These are phyloP conservation scores for Selene dorsalis DNA, from an alignment of 2,797 vertebrate genomes.

Conservation along the genomic window DNA sequence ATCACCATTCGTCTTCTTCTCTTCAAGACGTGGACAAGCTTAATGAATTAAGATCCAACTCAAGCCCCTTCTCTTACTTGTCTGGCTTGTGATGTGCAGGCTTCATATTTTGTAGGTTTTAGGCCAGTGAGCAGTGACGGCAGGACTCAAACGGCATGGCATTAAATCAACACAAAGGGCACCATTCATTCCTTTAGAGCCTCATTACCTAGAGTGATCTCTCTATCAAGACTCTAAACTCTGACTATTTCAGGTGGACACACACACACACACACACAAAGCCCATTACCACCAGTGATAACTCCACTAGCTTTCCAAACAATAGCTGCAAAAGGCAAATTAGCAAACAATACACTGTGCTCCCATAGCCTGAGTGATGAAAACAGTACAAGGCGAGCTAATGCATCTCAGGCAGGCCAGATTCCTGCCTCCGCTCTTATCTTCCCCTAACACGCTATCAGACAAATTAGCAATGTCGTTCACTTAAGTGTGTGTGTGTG, in stretches of 20 bases:
- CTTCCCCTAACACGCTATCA: conserved; percentile 77
- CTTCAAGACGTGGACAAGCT: conserved; percentile 61
- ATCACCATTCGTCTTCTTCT: conserved; percentile 67
- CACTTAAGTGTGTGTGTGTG: conserved; percentile 57
- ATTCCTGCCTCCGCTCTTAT: conserved; percentile 77
- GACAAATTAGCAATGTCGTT: conserved; percentile 80
- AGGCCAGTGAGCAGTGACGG: conserved; percentile 26
- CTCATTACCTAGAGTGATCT: conserved; percentile 66
- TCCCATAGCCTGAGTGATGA: conserved; percentile 66
- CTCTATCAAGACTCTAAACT: conserved; percentile 60
- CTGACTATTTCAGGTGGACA: conserved; percentile 30
- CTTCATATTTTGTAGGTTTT: conserved; percentile 49
- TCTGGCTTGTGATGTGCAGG: conserved; percentile 22
- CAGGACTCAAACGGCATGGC: conserved; percentile 16
- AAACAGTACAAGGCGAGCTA: conserved; percentile 66
- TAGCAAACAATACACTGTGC: conserved; percentile 70
- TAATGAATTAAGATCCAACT: conserved; percentile 73
- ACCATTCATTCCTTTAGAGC: conserved; percentile 51
- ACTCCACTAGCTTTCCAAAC: conserved; percentile 54
- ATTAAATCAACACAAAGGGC: conserved; percentile 63
- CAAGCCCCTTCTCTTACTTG: conserved; percentile 15
- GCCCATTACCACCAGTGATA: conserved; percentile 51
- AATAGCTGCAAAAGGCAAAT: conserved; percentile 71
- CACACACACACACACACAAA: conserved; percentile 28
- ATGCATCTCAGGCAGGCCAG: conserved; percentile 70